Percentiles rank a stretch among this genome's conserved stretches.
These are phyloP conservation scores for Ictidomys tridecemlineatus DNA, from an alignment of 2,113 vertebrate genomes.

Conservation along the genomic window DNA sequence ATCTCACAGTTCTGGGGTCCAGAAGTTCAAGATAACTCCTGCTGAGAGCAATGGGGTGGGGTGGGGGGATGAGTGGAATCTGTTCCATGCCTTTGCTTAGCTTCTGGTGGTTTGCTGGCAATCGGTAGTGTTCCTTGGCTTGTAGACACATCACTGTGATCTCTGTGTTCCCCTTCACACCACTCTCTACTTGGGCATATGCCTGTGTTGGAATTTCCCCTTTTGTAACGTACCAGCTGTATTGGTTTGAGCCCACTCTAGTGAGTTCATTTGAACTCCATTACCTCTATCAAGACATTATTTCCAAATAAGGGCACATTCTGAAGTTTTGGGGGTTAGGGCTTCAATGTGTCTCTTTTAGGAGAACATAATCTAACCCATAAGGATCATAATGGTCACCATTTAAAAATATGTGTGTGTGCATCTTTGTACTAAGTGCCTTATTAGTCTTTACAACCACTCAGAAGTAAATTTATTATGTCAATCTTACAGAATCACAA, in stretches of 20 bases:
- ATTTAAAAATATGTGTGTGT: not conserved
- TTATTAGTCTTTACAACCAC: not conserved
- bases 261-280: conserved; percentile 13
- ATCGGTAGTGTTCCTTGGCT: not conserved
- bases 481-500: conserved; percentile 19
- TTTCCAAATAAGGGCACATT: not conserved
- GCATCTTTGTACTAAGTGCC: not conserved
- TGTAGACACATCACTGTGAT: not conserved
- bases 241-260: not conserved
- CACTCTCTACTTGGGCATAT: not conserved
- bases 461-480: conserved; percentile 4
- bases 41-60: rapidly evolving
- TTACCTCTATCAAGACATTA: not conserved
- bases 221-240: not conserved
- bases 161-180: not conserved
- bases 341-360: not conserved
- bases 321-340: not conserved
- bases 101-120: not conserved
- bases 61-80: no score
- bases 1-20: not conserved
- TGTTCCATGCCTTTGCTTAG: not conserved
- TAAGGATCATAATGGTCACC: not conserved
- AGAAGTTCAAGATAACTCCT: not conserved
- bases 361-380: not conserved
- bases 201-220: not conserved